Conservation (phyloP, 1,140 invertebrate species). For the Tachypleus tridentatus region DNA sequence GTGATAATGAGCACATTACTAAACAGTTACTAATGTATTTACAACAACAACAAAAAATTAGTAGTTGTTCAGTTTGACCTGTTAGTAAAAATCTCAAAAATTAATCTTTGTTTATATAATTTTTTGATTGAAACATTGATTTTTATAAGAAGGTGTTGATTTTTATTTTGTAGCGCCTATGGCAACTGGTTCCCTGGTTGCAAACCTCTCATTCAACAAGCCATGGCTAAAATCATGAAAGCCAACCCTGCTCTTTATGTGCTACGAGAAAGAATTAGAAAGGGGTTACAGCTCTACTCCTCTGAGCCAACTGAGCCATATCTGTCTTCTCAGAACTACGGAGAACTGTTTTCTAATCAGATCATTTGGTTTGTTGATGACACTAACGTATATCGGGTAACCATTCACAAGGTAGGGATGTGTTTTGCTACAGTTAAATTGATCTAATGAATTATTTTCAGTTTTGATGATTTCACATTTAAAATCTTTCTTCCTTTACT, state of each 20-base stretch:
- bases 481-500: too few species aligned
- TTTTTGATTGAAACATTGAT: slow-evolving; percentile 1
- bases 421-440: too few species aligned
- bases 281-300: slow-evolving; percentile 94
- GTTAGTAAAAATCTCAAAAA: too few species aligned
- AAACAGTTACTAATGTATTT: too few species aligned
- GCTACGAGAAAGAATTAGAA: slow-evolving; percentile 89
- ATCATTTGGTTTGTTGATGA: slow-evolving; percentile 99
- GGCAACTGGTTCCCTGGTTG: slow-evolving; percentile 99
- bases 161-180: slow-evolving; percentile 50
- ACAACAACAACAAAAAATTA: too few species aligned
- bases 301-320: slow-evolving; percentile 99
- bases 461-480: too few species aligned
- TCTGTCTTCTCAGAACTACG: slow-evolving; percentile 97
- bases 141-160: neutral
- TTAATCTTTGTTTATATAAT: too few species aligned
- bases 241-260: slow-evolving; percentile 99
- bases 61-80: too few species aligned
- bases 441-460: too few species aligned
- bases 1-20: too few species aligned
- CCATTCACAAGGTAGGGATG: slow-evolving; percentile 74
- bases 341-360: slow-evolving; percentile 98
- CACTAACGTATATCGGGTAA: slow-evolving; percentile 98
- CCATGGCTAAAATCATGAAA: slow-evolving; percentile 99
- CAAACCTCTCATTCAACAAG: slow-evolving; percentile 97